Evolutionary conservation across 1,140 invertebrate species (phyloP).

Genomic region (Hypothenemus hampei): DNA sequence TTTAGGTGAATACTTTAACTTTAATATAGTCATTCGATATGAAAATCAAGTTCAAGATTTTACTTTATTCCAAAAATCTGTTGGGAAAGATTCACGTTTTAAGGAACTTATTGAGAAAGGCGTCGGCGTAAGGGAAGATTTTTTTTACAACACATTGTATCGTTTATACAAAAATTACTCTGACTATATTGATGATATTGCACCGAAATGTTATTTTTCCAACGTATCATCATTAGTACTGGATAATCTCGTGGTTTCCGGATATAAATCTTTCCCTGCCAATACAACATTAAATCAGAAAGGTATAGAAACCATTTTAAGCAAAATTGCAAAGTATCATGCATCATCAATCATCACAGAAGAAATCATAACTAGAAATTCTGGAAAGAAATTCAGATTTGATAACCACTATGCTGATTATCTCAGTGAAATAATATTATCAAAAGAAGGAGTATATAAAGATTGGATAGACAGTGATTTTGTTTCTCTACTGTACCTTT

Average conservation of each 20-base stretch:
- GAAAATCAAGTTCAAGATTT: neutral
- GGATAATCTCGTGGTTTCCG: constrained; percentile 8
- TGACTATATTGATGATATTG: constrained; percentile 14
- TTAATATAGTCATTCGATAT: constrained; percentile 1
- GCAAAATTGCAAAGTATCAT: constrained; percentile 25
- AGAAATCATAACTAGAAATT: constrained; percentile 27
- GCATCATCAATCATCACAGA: constrained; percentile 26
- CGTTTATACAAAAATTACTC: constrained; percentile 1
- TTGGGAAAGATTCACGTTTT: neutral
- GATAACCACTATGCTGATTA: constrained; percentile 4
- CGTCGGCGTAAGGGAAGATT: constrained; percentile 14
- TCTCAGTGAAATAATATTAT: constrained; percentile 1
- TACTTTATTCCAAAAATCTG: constrained; percentile 14
- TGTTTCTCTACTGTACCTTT: neutral
- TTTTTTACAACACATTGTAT: constrained; percentile 15
- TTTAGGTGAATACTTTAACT: constrained; percentile 20
- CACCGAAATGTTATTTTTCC: constrained; percentile 13
- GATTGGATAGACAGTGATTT: neutral
- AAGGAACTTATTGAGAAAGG: constrained; percentile 7
- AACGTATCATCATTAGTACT: constrained; percentile 1
- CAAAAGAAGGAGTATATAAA: neutral
- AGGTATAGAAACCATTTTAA: constrained; percentile 8
- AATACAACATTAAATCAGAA: constrained; percentile 6
- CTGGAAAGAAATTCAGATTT: neutral
- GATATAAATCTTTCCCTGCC: constrained; percentile 9